Percentiles rank a stretch among this genome's conserved stretches.
Conservation (phyloP, 1,140 invertebrate species). For the Euwallacea similis region DNA sequence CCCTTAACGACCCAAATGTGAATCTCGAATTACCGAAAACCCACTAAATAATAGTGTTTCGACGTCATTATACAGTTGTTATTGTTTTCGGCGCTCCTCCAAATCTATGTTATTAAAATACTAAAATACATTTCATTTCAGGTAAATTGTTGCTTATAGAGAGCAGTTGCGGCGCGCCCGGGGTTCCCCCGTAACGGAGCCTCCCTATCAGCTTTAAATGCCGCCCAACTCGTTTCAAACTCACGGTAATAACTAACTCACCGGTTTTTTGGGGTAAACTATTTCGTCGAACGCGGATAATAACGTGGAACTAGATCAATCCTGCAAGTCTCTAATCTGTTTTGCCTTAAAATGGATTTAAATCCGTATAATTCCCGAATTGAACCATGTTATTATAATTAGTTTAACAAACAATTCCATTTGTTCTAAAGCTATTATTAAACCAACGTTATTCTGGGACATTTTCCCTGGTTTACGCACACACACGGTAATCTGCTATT, state of each 20-base stretch:
- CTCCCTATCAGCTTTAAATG: too few species aligned
- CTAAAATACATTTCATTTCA: slow-evolving; percentile 36
- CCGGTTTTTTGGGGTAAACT: too few species aligned
- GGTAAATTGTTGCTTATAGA: not conserved
- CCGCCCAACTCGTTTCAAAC: too few species aligned
- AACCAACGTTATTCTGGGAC: slow-evolving; percentile 3
- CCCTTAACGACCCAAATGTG: slow-evolving; percentile 34
- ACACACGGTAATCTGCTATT: too few species aligned
- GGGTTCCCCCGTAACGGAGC: too few species aligned
- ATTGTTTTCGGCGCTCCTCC: slow-evolving; percentile 31
- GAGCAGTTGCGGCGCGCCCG: too few species aligned
- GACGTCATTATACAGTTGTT: slow-evolving; percentile 36
- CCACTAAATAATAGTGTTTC: slow-evolving; percentile 35
- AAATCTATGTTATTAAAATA: slow-evolving; percentile 32
- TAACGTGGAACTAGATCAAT: not conserved
- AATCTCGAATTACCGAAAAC: slow-evolving; percentile 32
- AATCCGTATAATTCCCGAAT: slow-evolving; percentile 28
- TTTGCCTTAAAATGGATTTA: slow-evolving; percentile 23
- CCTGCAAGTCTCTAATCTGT: slow-evolving; percentile 5
- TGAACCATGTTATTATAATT: slow-evolving; percentile 29
- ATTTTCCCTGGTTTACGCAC: not conserved
- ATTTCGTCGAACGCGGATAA: too few species aligned
- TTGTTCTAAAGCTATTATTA: slow-evolving; percentile 23
- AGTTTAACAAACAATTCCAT: slow-evolving; percentile 28
- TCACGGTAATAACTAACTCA: too few species aligned